These are phyloP conservation scores for Serranus cabrilla DNA, from an alignment of 2,797 vertebrate genomes.

Conservation along the genomic window DNA sequence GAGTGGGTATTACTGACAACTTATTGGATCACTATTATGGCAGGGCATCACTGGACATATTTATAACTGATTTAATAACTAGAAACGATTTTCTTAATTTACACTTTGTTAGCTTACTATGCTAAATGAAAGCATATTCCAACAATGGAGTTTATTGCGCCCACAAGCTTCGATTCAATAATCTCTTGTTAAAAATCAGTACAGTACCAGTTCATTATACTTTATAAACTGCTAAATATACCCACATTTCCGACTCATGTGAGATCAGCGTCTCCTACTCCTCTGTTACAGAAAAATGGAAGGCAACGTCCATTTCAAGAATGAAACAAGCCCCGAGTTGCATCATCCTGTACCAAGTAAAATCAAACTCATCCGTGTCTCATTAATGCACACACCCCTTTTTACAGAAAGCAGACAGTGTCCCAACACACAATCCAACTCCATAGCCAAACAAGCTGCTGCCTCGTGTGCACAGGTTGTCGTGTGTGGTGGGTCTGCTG, in stretches of 20 bases:
- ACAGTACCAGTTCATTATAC: slow-evolving; percentile 14
- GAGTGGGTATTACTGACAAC: slow-evolving; percentile 6
- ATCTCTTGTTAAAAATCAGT: slow-evolving; percentile 12
- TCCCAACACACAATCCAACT: slow-evolving; percentile 15
- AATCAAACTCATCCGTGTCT: slow-evolving; percentile 51
- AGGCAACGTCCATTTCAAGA: slow-evolving; percentile 52
- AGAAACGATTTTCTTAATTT: slow-evolving; percentile 15
- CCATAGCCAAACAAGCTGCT: not conserved
- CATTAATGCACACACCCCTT: slow-evolving; percentile 67
- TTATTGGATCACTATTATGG: slow-evolving; percentile 18
- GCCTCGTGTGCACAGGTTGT: slow-evolving; percentile 9
- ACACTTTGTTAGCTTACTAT: slow-evolving; percentile 37
- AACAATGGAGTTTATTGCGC: slow-evolving; percentile 5
- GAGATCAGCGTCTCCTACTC: slow-evolving; percentile 50
- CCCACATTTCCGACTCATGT: slow-evolving; percentile 39
- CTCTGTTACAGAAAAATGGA: slow-evolving; percentile 30
- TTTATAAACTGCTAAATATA: slow-evolving; percentile 22
- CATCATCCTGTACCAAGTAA: slow-evolving; percentile 47
- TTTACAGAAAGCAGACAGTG: slow-evolving; percentile 39
- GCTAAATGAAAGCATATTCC: slow-evolving; percentile 47
- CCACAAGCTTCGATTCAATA: slow-evolving; percentile 23
- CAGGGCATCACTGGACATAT: slow-evolving; percentile 22
- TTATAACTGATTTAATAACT: slow-evolving; percentile 11
- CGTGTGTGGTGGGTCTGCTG: slow-evolving; percentile 15
- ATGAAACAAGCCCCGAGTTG: slow-evolving; percentile 47